Base-by-base conservation (phyloP, 2,888 invertebrate genomes). In the Tupiocoris notatus region DNA sequence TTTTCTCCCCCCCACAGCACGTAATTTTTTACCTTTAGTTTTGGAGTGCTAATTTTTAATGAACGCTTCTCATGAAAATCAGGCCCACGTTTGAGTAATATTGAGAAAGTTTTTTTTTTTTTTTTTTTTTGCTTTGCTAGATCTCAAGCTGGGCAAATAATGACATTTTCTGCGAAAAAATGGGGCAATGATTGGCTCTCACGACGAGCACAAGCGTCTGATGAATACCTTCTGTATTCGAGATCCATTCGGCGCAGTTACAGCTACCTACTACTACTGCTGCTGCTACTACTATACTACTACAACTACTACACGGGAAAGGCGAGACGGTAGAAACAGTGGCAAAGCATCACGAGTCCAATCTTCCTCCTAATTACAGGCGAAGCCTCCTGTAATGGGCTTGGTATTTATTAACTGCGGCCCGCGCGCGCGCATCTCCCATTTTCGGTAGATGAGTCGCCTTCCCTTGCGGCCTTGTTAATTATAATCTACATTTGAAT, bases 401-500 rank as follows among this genome's bases (percentile, higher is more conserved):
- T 20, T 21, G 22, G 67, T 22, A 65, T 65, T 65, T 65, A 65
- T 65, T 65, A 39, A 65, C 17, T 24, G 39, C 18, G 65, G 65
- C 21, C 63, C 20, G 20, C 22, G 23, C 18, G 65, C n/a, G 23
- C 64, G 23, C 16, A 23, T 6, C 65, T 18, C 16, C 39, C 39
- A 39, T 39, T 39, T 39, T 12, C 6, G 39, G 39, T 39, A n/a
- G n/a, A n/a, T n/a, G n/a, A n/a, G n/a, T n/a, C n/a, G 39, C 39
- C 12, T 39, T 12, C 6, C 39, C 39, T 39, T 39, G 3, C 39
- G 39, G 39, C 39, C 67, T 20, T 21, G 67, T 67, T 67, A 67
- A 67, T 67, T 57, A 67, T 67, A 57, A 67, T 56, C 6, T 7
- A 17, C 20, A 67, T 67, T 67, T 67, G 67, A 67, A 67, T 67